Conservation (phyloP, 2,113 vertebrate genomes). For the Grallaria varia region DNA sequence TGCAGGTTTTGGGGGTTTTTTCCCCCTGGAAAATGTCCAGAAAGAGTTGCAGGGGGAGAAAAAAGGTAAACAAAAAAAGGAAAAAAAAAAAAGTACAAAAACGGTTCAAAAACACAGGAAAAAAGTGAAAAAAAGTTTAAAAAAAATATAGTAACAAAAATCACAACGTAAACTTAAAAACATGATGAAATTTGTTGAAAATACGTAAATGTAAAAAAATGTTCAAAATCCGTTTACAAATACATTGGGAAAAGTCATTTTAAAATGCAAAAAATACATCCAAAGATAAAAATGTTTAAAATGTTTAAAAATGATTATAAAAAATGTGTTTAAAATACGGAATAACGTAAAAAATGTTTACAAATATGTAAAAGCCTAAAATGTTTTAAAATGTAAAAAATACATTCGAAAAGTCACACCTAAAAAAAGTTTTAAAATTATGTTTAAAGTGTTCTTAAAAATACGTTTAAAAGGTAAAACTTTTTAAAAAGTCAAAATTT, state of each 20-base stretch:
- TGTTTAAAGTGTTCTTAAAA: background rate
- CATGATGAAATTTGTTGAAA: background rate
- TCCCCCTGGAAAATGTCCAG: background rate
- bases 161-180: background rate
- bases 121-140: background rate
- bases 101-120: accelerated
- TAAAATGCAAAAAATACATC: accelerated
- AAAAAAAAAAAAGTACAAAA: background rate
- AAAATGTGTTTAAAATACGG: background rate
- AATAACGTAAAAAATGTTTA: background rate
- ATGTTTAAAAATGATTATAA: background rate
- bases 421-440: background rate
- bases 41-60: background rate
- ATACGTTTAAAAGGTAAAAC: accelerated
- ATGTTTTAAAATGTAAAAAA: background rate
- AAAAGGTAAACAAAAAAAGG: background rate
- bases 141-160: background rate
- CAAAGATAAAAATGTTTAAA: background rate
- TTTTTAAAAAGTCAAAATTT: background rate
- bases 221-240: background rate
- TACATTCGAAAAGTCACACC: background rate
- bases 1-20: background rate
- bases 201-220: background rate
- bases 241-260: background rate
- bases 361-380: background rate